Evolutionary conservation across 2,888 invertebrate species (phyloP).

Genomic region (Digitonthophagus gazella): DNA sequence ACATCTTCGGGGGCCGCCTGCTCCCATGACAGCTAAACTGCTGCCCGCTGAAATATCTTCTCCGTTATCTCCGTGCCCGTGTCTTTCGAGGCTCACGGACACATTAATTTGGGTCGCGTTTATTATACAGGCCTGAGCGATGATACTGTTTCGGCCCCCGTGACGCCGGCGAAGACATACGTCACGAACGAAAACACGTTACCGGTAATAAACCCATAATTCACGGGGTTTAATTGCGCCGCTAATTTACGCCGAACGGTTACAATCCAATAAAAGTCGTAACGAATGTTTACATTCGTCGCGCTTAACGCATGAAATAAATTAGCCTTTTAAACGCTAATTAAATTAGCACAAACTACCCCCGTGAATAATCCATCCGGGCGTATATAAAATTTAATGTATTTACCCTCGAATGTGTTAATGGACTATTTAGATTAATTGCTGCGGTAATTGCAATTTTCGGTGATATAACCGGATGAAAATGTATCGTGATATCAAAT

Average conservation of each 20-base stretch:
- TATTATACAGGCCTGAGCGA: neutral
- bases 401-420: neutral
- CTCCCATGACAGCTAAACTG: constrained; percentile 5
- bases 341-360: neutral
- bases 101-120: neutral
- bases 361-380: neutral
- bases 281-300: neutral
- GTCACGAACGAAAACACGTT: neutral
- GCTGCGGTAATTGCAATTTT: neutral
- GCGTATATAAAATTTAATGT: neutral
- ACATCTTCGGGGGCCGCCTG: constrained; percentile 9
- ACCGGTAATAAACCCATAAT: neutral
- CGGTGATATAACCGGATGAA: neutral
- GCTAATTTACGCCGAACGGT: neutral
- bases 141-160: neutral
- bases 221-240: neutral
- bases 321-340: neutral
- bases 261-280: neutral
- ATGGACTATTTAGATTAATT: neutral
- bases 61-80: constrained; percentile 2
- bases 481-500: too few species aligned
- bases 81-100: neutral
- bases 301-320: neutral
- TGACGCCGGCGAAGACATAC: neutral
- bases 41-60: constrained; percentile 14